Conservation (phyloP, 2,113 vertebrate genomes). For the Nannospalax galili region DNA sequence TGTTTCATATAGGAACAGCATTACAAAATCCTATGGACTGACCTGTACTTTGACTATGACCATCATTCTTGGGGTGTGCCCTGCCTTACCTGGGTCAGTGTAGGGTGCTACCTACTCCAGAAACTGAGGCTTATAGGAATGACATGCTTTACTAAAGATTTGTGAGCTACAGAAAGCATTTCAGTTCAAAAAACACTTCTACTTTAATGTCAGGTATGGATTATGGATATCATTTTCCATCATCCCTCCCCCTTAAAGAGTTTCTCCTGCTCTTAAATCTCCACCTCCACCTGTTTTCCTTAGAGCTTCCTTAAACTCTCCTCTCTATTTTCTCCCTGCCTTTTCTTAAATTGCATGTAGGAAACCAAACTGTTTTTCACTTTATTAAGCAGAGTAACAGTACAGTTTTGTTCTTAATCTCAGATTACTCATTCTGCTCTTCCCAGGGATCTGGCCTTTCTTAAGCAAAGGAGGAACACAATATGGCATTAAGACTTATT, state of each 20-base stretch:
- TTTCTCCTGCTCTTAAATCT: neutral
- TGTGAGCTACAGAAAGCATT: neutral
- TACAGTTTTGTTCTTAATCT: neutral
- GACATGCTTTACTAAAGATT: neutral
- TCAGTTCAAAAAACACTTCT: neutral
- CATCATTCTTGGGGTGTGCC: neutral
- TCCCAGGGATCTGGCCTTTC: neutral
- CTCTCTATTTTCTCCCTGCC: neutral
- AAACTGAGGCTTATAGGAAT: neutral
- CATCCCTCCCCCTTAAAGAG: neutral
- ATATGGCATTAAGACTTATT: neutral
- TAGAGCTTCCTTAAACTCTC: neutral
- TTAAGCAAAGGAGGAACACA: neutral
- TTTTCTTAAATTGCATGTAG: neutral
- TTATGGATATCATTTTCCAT: neutral
- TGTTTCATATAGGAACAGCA: fast-evolving
- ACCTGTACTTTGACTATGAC: fast-evolving
- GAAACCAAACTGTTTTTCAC: neutral
- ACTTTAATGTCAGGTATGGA: neutral
- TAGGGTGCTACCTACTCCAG: too few species aligned
- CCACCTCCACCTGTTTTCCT: neutral
- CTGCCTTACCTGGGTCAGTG: neutral
- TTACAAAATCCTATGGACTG: fast-evolving
- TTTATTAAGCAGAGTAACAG: neutral
- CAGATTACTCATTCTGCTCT: neutral